Evolutionary conservation across 2,888 invertebrate species (phyloP).

Genomic region (Athalia cordata): DNA sequence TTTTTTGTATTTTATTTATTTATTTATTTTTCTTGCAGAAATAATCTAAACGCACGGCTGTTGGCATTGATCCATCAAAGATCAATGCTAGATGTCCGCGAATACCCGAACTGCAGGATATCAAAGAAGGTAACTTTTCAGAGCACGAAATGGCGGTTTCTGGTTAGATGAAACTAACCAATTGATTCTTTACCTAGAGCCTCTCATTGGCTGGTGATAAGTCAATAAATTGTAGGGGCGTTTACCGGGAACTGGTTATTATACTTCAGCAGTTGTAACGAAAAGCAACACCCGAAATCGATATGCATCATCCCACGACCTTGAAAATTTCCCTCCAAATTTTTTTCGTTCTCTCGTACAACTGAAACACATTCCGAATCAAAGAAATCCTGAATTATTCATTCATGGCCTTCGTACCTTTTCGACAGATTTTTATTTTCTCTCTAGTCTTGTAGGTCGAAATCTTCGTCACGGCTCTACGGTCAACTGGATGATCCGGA

Average conservation of each 20-base stretch:
- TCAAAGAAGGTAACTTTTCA: slow-evolving; percentile 34
- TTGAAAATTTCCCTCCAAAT: not conserved
- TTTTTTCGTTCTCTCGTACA: too few species aligned
- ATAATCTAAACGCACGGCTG: not conserved
- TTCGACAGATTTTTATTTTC: too few species aligned
- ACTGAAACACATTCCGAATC: not conserved
- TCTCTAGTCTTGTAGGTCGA: too few species aligned
- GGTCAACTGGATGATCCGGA: too few species aligned
- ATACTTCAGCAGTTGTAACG: not conserved
- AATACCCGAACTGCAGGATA: slow-evolving; percentile 22
- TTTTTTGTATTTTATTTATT: too few species aligned
- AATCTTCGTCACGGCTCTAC: too few species aligned
- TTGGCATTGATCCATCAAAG: slow-evolving; percentile 33
- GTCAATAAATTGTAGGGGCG: slow-evolving; percentile 33
- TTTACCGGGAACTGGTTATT: not conserved
- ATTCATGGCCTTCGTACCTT: too few species aligned
- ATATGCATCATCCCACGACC: slow-evolving; percentile 14
- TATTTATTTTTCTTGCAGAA: not conserved
- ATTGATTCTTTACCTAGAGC: slow-evolving; percentile 22
- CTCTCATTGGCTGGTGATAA: slow-evolving; percentile 39
- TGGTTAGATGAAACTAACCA: slow-evolving; percentile 37
- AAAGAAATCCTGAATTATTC: not conserved
- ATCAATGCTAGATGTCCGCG: slow-evolving; percentile 35
- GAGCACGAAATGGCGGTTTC: not conserved
- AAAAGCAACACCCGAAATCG: slow-evolving; percentile 25